Evolutionary conservation across 2,888 invertebrate genomes (phyloP), one percentile per base, ranked within the genome.

Genomic region (Abrostola tripartita): DNA sequence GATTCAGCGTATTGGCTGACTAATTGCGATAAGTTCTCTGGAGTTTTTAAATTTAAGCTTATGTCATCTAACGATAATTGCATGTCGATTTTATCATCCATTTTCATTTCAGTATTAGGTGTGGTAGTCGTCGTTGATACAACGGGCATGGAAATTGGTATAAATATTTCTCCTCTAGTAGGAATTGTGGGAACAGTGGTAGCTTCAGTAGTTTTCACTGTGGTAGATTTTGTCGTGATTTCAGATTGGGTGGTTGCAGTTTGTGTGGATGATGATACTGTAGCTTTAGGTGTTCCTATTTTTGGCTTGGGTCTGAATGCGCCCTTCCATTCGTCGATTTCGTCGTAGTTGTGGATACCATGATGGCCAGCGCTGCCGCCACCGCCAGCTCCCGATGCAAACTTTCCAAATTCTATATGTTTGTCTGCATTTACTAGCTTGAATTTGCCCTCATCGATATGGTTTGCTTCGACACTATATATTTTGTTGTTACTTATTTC

Each of bases 271-370:
- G 12, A 10, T 44, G 37, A 24, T 0, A 24, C 1, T 4, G 35
- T n/a, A 1, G 11, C 8, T 36, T 35, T 36, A 0, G 1, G n/a
- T 2, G 6, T 8, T 8, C 0, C 6, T 11, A 14, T 7, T 40
- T 50, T 57, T 10, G 10, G 10, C 4, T 12, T 35, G 0, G 5
- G 10, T 12, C 12, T 50, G 11, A 49, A 49, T 10, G 49, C 6
- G 6, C 40, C 40, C 10, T 57, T 57, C 57, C 50, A 50, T 4
- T 12, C 40, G 40, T 56, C 49, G 0, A n/a, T n/a, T 35, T 49
- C 24, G 1, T 57, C 38, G 5, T 57, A 50, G 12, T 35, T 50
- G 0, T 5, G n/a, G 2, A 37, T 2, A 4, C 9, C 8, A 12
- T 6, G 24, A 24, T 24, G 24, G 24, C 24, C 24, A 4, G 1